Evolutionary conservation across 2,797 vertebrate species (phyloP).

Genomic region (Pelochelys cantorii): DNA sequence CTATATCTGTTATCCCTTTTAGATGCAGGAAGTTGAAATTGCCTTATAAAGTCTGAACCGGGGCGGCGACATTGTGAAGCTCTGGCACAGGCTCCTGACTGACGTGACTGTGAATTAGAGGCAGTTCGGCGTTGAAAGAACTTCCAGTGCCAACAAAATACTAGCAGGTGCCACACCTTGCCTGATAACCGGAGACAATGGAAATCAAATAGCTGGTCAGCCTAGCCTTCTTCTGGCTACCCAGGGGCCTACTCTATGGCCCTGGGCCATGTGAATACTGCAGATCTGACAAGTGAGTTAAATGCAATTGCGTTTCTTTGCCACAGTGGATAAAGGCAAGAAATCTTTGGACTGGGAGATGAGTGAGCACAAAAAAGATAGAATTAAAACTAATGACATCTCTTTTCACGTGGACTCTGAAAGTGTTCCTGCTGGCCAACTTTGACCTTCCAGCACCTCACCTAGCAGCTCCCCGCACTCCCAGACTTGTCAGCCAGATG

Average conservation of each 20-base stretch:
- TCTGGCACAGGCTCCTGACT: not conserved
- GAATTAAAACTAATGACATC: not conserved
- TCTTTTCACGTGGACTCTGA: constrained; percentile 9
- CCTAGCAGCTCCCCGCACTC: not conserved
- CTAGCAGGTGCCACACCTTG: not conserved
- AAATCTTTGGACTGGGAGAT: not conserved
- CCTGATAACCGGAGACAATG: not conserved
- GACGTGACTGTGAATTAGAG: not conserved
- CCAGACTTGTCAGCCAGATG: not conserved
- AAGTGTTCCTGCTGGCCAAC: not conserved
- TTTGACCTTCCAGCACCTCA: not conserved
- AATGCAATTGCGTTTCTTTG: not conserved
- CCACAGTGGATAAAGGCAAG: not conserved
- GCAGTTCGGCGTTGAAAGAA: constrained; percentile 11
- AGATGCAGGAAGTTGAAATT: constrained; percentile 77
- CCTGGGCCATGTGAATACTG: not conserved
- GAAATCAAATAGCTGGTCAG: not conserved
- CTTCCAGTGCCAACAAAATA: not conserved
- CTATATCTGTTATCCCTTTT: not conserved
- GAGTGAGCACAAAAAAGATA: not conserved
- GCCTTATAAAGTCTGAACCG: constrained; percentile 68
- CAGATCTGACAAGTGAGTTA: not conserved
- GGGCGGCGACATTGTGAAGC: constrained; percentile 69
- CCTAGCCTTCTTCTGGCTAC: constrained; percentile 5
- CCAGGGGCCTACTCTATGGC: not conserved